These are phyloP conservation scores for Erynnis tages DNA, from an alignment of 2,888 invertebrate species.

Conservation along the genomic window DNA sequence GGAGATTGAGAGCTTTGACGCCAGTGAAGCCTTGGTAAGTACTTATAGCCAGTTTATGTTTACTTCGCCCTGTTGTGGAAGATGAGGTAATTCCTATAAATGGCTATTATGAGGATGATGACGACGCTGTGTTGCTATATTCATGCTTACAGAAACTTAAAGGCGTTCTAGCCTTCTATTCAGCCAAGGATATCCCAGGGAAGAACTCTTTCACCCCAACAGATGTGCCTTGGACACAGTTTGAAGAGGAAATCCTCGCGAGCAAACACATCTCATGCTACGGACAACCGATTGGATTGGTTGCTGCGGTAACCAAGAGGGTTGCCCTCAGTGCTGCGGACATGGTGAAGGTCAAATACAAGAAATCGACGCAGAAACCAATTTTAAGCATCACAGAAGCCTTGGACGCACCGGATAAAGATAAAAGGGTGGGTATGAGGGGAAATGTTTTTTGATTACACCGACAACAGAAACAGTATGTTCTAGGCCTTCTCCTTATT, in stretches of 20 bases:
- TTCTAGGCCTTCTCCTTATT: no score
- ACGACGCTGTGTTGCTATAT: no score
- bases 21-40: slow-evolving; percentile 83
- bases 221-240: slow-evolving; percentile 54
- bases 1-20: slow-evolving; percentile 80
- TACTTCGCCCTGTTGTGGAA: no score
- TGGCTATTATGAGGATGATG: no score
- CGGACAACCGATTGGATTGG: slow-evolving; percentile 88
- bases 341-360: slow-evolving; percentile 79
- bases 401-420: slow-evolving; percentile 65
- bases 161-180: slow-evolving; percentile 84
- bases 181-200: slow-evolving; percentile 87
- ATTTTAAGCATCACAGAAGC: slow-evolving; percentile 75
- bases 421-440: slow-evolving; percentile 53
- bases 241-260: slow-evolving; percentile 77
- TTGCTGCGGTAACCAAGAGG: slow-evolving; percentile 84
- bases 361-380: slow-evolving; percentile 61
- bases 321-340: slow-evolving; percentile 57
- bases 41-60: neutral
- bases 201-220: slow-evolving; percentile 80
- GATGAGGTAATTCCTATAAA: no score
- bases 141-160: slow-evolving; percentile 79
- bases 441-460: neutral
- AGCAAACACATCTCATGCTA: slow-evolving; percentile 81
- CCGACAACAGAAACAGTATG: no score